A percentile compares a stretch with the other conserved stretches of the same genome.
Evolutionary conservation across 2,797 vertebrate species (phyloP).

Genomic region (Urocyon cinereoargenteus): DNA sequence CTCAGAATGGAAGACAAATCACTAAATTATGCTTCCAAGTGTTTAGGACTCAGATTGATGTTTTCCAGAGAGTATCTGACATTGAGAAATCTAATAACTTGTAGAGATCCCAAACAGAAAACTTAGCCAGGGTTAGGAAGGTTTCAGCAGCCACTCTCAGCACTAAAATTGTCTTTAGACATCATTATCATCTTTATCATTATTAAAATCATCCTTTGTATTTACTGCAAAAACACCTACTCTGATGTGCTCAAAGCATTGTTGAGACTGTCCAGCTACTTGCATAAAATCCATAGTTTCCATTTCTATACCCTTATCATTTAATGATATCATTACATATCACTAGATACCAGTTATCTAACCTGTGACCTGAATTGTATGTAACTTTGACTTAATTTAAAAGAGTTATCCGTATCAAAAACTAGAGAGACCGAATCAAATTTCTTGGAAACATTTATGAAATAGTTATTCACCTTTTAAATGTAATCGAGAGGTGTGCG

Average conservation of each 20-base stretch:
- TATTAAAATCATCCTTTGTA: neutral
- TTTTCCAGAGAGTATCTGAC: constrained; percentile 9
- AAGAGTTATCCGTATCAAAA: constrained; percentile 52
- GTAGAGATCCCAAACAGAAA: neutral
- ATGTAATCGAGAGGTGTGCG: neutral
- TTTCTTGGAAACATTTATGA: constrained; percentile 57
- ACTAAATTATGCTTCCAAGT: constrained; percentile 56
- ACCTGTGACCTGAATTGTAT: neutral
- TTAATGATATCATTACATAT: neutral
- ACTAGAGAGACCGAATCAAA: neutral
- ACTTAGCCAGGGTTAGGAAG: neutral
- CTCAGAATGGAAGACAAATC: constrained; percentile 42
- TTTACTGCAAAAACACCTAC: constrained; percentile 16
- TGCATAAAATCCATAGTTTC: constrained; percentile 2
- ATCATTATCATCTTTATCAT: neutral
- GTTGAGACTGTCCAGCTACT: neutral
- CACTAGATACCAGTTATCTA: neutral
- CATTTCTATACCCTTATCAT: neutral
- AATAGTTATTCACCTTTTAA: constrained; percentile 44
- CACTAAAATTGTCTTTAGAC: neutral
- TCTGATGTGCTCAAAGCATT: neutral
- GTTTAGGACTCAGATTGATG: constrained; percentile 37
- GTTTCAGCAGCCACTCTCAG: neutral
- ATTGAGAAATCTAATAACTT: constrained; percentile 49
- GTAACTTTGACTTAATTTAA: constrained; percentile 27